Base-by-base conservation (phyloP, 2,113 vertebrate species). In the Danionella cerebrum region DNA sequence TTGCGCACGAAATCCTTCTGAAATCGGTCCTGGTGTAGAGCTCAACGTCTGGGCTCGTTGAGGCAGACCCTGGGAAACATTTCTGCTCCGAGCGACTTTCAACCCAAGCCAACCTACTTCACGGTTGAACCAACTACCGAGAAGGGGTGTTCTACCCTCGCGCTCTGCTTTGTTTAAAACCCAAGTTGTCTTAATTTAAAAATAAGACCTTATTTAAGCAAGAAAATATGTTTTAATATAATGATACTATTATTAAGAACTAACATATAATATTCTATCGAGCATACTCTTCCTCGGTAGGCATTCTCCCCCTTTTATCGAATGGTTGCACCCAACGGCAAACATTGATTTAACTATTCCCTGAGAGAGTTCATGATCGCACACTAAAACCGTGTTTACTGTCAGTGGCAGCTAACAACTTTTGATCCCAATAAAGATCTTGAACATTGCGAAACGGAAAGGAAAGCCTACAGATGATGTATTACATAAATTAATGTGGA, bases 341-440 rank as follows among this genome's bases (percentile, higher is more conserved):
- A 42, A 65, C 73, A 72, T 76, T 74, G 75, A 79, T 81, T 80
- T 74, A 69, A 76, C 78, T 78, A 71, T 76, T 79, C 57, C 67
- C 63, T 60, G 10, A 74, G 58, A 45, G 72, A 76, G 71, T 80
- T 76, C 31, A 48, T 55, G 65, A 41, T 65, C 69, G 72, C 69
- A 57, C 64, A 68, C 58, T 63, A 27, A 67, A n/a, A 33, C 14
- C 14, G 29, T 50, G 16, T 72, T 48, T 59, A 48, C 51, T 27
- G 29, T 48, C 13, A 36, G 22, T 2, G 19, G 14, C 5, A 47
- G 16, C 4, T 10, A 62, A 62, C 14, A 31, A 18, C 12, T 19
- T 6, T 31, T 47, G 10, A 16, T 14, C 25, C 36, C 16, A 18
- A 41, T 21, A 58, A 13, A n/a, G 36, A 25, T 16, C 5, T 6